phyloP scores from a whole-genome alignment of 1,140 invertebrate genomes.

The Berghia stephanieae region DNA sequence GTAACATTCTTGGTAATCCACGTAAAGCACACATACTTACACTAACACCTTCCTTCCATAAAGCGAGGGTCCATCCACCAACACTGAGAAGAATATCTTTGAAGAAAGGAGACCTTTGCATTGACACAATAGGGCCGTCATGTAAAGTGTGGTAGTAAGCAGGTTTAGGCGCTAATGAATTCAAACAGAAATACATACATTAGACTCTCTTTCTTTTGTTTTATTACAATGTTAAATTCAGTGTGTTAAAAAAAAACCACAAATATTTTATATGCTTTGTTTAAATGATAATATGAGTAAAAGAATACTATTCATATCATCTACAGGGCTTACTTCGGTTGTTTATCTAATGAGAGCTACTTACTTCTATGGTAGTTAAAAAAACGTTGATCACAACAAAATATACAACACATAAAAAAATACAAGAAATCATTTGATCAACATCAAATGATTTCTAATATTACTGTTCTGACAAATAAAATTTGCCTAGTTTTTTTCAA shows the following conservation, averaged over 20 bases:
- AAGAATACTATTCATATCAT: background rate
- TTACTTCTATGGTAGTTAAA: too few relatives aligned
- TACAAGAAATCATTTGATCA: too few relatives aligned
- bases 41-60: slow-evolving; percentile 67
- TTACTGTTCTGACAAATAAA: too few relatives aligned
- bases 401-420: background rate
- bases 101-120: slow-evolving; percentile 68
- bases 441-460: too few relatives aligned
- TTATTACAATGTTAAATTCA: too few relatives aligned
- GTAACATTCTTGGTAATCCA: too few relatives aligned
- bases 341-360: too few relatives aligned
- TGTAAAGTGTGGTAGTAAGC: slow-evolving; percentile 62
- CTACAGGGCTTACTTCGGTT: background rate
- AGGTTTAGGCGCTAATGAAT: slow-evolving; percentile 63
- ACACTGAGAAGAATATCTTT: slow-evolving; percentile 67
- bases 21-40: slow-evolving; percentile 46
- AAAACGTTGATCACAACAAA: background rate
- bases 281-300: background rate
- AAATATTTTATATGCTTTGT: background rate
- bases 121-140: slow-evolving; percentile 65
- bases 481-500: too few relatives aligned
- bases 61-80: slow-evolving; percentile 67
- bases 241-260: too few relatives aligned
- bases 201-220: too few relatives aligned
- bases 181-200: background rate